phyloP scores from a whole-genome alignment of 2,888 invertebrate genomes.

The Tryphoninae sp. region DNA sequence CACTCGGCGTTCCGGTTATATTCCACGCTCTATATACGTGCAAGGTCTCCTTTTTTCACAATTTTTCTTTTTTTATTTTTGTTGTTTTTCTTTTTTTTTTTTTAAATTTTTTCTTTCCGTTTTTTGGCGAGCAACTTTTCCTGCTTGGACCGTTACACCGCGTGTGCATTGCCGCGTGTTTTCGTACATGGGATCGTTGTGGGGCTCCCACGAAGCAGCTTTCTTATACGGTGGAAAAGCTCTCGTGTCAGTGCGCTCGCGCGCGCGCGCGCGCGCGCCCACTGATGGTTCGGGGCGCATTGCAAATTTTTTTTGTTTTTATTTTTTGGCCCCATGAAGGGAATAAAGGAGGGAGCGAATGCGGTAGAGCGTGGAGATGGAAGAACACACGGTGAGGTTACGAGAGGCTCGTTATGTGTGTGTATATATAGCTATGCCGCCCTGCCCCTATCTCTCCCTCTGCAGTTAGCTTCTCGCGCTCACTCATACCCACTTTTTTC shows the following conservation, averaged over 20 bases:
- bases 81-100: too few relatives aligned
- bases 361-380: conserved; percentile 48
- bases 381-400: conserved; percentile 47
- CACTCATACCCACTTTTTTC: conserved; percentile 24
- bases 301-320: conserved; percentile 14
- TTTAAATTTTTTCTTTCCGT: background rate
- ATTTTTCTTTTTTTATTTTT: background rate
- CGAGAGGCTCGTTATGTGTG: conserved; percentile 50
- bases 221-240: conserved; percentile 49
- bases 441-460: background rate
- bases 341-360: conserved; percentile 44
- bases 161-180: conserved; percentile 70
- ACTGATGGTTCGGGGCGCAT: conserved; percentile 34
- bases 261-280: background rate
- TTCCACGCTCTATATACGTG: background rate
- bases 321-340: conserved; percentile 36
- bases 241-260: conserved; percentile 14
- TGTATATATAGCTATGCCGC: conserved; percentile 19
- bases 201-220: conserved; percentile 62
- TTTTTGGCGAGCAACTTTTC: conserved; percentile 64
- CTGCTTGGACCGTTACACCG: conserved; percentile 73
- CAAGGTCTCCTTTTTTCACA: conserved; percentile 4
- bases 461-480: conserved; percentile 53
- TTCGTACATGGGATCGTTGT: conserved; percentile 70
- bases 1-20: background rate